Base-by-base conservation (phyloP, 2,888 invertebrate species). In the Aleiodes alternator region DNA sequence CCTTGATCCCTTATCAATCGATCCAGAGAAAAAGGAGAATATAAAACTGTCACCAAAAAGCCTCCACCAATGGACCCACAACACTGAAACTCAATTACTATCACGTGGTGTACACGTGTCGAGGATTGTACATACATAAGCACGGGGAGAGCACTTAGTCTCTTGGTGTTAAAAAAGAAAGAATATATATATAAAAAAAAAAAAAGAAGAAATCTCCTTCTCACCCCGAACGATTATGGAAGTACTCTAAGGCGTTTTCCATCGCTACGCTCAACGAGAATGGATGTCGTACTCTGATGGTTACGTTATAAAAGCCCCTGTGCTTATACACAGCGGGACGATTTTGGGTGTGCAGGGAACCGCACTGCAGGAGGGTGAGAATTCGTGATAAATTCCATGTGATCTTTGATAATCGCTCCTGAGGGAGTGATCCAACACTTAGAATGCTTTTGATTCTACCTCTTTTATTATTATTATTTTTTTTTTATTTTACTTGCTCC, bases 11-110 rank as follows among this genome's bases (percentile, higher is more conserved):
- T 64, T 48, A 64, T 64, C 61, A 9, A 61, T 14, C 61, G 8
- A 48, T 64, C 16, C 16, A 55, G 34, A 34, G 3, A 34, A 4
- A 6, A 34, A 34, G 9, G 7, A 4, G 34, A 34, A 34, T 7
- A 56, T 8, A 16, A 43, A 64, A 64, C 48, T 43, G 64, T 48
- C 64, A 64, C 43, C 64, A 14, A 64, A 64, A 64, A 64, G 43
- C 64, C 64, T 61, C 16, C n/a, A 57, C 31, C 29, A 57, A 48
- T 16, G 16, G 31, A n/a, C 5, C 16, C 51, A 74, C 72, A 77
- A 80, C 79, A 80, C 76, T 77, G 76, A 78, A 80, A 80, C 76
- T 78, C 80, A 79, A 79, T 80, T 80, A 80, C 75, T 70, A 79
- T 80, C 79, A 77, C 80, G 79, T 78, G 77, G 77, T 76, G 55